phyloP scores from a whole-genome alignment of 2,888 invertebrate species.

The Drosophila silvestris region DNA sequence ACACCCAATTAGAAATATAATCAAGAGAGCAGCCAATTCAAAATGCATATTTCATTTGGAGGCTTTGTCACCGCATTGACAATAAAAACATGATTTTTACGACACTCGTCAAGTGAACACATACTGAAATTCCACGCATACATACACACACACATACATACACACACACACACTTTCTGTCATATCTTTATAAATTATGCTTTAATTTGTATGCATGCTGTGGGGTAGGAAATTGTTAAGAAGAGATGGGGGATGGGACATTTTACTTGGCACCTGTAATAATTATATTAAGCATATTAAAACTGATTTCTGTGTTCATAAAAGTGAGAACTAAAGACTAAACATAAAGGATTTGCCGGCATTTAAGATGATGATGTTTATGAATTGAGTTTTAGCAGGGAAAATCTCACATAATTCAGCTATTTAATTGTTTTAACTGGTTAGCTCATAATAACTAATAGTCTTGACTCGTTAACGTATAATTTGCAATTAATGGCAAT shows the following conservation, averaged over 20 bases:
- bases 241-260: not conserved
- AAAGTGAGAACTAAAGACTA: conserved; percentile 23
- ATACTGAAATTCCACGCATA: conserved; percentile 9
- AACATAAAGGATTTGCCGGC: conserved; percentile 43
- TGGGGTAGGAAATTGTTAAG: conserved; percentile 12
- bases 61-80: conserved; percentile 40
- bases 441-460: conserved; percentile 25
- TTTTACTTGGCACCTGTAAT: conserved; percentile 15
- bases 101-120: conserved; percentile 50
- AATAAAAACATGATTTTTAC: conserved; percentile 68
- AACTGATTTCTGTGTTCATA: conserved; percentile 33
- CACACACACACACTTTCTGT: conserved; percentile 1
- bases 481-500: conserved; percentile 46
- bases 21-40: conserved; percentile 34
- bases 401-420: not conserved
- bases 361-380: conserved; percentile 29
- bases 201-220: conserved; percentile 73
- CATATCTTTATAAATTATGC: conserved; percentile 59
- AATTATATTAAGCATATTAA: conserved; percentile 59
- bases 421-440: conserved; percentile 17
- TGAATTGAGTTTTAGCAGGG: not conserved
- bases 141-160: conserved; percentile 7
- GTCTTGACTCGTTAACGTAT: conserved; percentile 33
- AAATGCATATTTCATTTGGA: conserved; percentile 64
- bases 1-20: conserved; percentile 16